These are phyloP conservation scores for Heliconius congener DNA, from an alignment of 1,140 invertebrate species.

Conservation along the genomic window DNA sequence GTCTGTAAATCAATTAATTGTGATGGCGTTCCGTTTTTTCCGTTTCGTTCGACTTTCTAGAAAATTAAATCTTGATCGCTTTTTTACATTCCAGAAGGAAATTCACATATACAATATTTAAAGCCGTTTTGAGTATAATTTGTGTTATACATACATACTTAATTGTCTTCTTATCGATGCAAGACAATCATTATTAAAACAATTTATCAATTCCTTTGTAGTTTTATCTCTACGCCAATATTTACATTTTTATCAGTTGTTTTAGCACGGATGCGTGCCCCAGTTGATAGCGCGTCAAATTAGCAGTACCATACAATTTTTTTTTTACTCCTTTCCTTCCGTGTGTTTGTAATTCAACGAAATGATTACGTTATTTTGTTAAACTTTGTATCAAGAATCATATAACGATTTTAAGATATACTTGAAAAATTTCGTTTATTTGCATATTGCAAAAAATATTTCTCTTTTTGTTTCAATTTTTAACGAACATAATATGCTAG, in stretches of 20 bases:
- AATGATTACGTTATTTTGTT: not conserved
- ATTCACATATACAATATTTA: not conserved
- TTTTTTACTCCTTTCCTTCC: conserved; percentile 34
- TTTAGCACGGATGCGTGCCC: conserved; percentile 62
- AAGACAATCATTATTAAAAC: not conserved
- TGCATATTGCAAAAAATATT: too few relatives aligned
- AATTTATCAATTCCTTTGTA: not conserved
- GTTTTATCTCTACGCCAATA: conserved; percentile 39
- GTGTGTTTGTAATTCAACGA: conserved; percentile 33
- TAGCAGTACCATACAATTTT: conserved; percentile 17
- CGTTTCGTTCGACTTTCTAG: conserved; percentile 40
- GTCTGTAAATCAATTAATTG: conserved; percentile 43
- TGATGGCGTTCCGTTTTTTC: conserved; percentile 34
- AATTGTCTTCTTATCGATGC: not conserved
- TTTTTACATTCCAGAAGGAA: not conserved
- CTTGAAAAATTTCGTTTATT: not conserved
- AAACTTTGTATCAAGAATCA: not conserved
- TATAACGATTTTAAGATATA: not conserved
- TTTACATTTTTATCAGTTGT: conserved; percentile 66
- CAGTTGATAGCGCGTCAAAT: conserved; percentile 52
- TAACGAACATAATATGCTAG: too few relatives aligned
- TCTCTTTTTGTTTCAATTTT: too few relatives aligned
- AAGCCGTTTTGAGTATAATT: not conserved
- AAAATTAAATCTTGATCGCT: not conserved
- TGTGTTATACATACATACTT: not conserved